Conservation (phyloP, 2,797 vertebrate species). For the Varecia variegata region DNA sequence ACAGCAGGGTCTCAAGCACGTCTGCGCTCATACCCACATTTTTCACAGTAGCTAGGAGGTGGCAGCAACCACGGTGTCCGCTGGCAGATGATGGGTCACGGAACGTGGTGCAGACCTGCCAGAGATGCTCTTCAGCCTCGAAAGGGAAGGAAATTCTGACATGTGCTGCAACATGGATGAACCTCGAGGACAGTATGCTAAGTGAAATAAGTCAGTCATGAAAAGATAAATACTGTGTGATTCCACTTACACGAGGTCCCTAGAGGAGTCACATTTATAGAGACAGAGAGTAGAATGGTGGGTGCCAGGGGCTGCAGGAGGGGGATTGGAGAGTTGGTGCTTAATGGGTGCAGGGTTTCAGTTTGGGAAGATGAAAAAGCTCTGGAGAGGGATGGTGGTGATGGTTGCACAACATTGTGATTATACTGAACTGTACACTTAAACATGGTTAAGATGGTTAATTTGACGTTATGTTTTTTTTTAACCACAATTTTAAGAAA, state of each 20-base stretch:
- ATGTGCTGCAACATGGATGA: rapidly evolving
- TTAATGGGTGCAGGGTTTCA: not conserved
- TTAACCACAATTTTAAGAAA: not conserved
- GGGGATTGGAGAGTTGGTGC: rapidly evolving
- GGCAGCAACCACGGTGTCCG: too few species aligned
- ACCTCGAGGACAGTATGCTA: too few species aligned
- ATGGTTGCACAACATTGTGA: rapidly evolving
- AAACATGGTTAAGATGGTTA: not conserved
- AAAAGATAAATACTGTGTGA: not conserved
- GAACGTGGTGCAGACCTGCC: rapidly evolving
- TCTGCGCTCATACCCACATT: not conserved
- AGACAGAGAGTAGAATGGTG: not conserved
- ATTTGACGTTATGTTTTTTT: not conserved
- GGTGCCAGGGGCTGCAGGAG: not conserved
- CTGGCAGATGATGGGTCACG: rapidly evolving
- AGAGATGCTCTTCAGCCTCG: not conserved
- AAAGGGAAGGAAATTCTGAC: not conserved
- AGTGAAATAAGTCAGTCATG: not conserved
- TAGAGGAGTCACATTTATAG: not conserved
- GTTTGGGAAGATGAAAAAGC: not conserved
- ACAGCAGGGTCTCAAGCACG: not conserved
- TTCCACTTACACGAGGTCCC: not conserved
- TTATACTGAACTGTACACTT: not conserved
- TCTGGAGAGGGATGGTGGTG: not conserved
- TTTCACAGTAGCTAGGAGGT: not conserved